Evolutionary conservation across 2,113 vertebrate genomes (phyloP).

Genomic region (Cyanistes caeruleus): DNA sequence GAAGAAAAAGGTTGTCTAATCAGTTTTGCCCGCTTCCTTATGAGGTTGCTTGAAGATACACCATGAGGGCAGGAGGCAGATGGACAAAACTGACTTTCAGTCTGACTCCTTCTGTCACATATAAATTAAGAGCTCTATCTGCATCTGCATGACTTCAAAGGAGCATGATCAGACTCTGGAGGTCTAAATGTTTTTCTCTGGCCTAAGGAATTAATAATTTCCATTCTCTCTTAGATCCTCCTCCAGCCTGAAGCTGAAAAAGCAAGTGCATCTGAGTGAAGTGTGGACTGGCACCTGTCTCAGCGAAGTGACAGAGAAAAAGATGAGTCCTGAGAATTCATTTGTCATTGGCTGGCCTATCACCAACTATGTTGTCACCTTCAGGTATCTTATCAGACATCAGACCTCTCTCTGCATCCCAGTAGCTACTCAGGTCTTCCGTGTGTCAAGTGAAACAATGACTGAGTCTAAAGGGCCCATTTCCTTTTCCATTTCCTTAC

Average conservation of each 20-base stretch:
- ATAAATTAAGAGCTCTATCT: not conserved
- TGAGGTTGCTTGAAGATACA: not conserved
- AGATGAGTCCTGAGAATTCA: conserved; percentile 66
- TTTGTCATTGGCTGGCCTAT: conserved; percentile 84
- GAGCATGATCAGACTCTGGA: not conserved
- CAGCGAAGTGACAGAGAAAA: conserved; percentile 74
- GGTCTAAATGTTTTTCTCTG: not conserved
- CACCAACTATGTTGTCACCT: conserved; percentile 78
- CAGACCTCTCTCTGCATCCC: not conserved
- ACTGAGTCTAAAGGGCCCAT: not conserved
- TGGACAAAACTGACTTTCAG: not conserved
- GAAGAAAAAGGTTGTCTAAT: not conserved
- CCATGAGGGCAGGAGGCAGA: not conserved
- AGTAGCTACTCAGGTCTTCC: not conserved
- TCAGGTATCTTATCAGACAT: conserved; percentile 68
- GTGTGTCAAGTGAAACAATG: not conserved
- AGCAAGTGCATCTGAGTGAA: conserved; percentile 75
- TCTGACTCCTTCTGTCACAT: not conserved
- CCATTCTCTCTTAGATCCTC: conserved; percentile 74
- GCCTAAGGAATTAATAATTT: not conserved
- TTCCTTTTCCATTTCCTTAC: not conserved
- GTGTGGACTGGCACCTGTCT: conserved; percentile 75
- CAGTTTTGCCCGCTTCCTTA: not conserved
- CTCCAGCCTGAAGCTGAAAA: conserved; percentile 80
- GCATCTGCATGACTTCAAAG: not conserved